Percentiles rank a stretch among this genome's conserved stretches.
Evolutionary conservation across 1,140 invertebrate species (phyloP).

Genomic region (Megalopta genalis): DNA sequence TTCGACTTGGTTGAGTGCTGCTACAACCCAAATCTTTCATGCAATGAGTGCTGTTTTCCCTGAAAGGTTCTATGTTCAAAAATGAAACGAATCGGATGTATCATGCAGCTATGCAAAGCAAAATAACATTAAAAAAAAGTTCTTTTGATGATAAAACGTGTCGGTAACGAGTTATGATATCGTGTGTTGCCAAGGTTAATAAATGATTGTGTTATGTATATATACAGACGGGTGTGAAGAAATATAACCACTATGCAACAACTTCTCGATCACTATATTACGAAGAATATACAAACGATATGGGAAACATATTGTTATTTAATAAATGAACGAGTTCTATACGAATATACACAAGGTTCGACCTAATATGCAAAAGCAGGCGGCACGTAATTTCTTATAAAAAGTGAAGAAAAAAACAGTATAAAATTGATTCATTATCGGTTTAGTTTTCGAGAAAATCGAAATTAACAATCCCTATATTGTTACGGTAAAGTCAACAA

Average conservation of each 20-base stretch:
- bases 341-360: too few species aligned
- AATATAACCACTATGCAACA: neutral
- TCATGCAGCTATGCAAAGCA: conserved; percentile 22
- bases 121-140: conserved; percentile 6
- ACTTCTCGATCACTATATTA: neutral
- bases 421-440: too few species aligned
- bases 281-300: neutral
- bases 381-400: too few species aligned
- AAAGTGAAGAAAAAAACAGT: too few species aligned
- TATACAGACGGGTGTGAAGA: neutral
- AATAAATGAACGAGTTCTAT: neutral
- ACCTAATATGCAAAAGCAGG: too few species aligned
- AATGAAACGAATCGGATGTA: neutral
- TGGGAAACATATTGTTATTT: neutral
- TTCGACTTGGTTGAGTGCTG: neutral
- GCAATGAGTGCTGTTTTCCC: conserved; percentile 6
- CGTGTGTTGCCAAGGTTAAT: neutral
- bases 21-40: conserved; percentile 13
- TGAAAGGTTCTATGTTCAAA: neutral
- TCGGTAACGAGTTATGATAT: neutral
- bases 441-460: too few species aligned
- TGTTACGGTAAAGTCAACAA: too few species aligned
- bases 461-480: too few species aligned
- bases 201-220: neutral
- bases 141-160: neutral